Evolutionary conservation across 2,113 vertebrate genomes (phyloP).

Genomic region (Alosa alosa): DNA sequence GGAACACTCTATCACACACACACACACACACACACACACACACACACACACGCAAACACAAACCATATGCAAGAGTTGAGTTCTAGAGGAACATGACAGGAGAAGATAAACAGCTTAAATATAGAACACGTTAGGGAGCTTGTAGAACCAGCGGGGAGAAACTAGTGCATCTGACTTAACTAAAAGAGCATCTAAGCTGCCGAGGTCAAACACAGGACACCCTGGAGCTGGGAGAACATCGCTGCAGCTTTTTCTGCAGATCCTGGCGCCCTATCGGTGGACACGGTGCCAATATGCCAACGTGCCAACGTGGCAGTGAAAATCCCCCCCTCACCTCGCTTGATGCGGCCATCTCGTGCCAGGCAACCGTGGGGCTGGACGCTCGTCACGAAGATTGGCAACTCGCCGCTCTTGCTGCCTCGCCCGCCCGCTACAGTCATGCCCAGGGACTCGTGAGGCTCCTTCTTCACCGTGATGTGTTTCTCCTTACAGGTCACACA

Average conservation of each 20-base stretch:
- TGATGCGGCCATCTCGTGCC: slow-evolving; percentile 91
- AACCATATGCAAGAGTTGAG: background rate
- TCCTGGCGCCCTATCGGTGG: background rate
- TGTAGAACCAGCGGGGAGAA: background rate
- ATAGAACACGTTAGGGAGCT: background rate
- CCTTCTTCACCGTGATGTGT: slow-evolving; percentile 94
- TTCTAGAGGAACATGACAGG: background rate
- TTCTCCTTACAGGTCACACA: slow-evolving; percentile 96
- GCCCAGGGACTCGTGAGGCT: slow-evolving; percentile 91
- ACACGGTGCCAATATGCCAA: background rate
- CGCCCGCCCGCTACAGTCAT: slow-evolving; percentile 97
- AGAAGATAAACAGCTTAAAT: background rate
- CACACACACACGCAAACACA: background rate
- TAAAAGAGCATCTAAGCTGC: background rate
- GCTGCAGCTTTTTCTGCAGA: background rate
- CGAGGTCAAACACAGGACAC: slow-evolving; percentile 24
- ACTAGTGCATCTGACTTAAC: background rate
- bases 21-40: background rate
- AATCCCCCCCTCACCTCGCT: slow-evolving; percentile 77
- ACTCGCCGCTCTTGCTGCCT: slow-evolving; percentile 93
- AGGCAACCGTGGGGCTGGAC: slow-evolving; percentile 95
- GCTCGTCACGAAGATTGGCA: slow-evolving; percentile 97
- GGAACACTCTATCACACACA: background rate
- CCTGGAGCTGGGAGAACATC: background rate
- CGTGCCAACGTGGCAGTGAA: background rate